Percentiles rank a stretch among this genome's conserved stretches.
phyloP scores from a whole-genome alignment of 2,888 invertebrate species.

The Phlogophora meticulosa region DNA sequence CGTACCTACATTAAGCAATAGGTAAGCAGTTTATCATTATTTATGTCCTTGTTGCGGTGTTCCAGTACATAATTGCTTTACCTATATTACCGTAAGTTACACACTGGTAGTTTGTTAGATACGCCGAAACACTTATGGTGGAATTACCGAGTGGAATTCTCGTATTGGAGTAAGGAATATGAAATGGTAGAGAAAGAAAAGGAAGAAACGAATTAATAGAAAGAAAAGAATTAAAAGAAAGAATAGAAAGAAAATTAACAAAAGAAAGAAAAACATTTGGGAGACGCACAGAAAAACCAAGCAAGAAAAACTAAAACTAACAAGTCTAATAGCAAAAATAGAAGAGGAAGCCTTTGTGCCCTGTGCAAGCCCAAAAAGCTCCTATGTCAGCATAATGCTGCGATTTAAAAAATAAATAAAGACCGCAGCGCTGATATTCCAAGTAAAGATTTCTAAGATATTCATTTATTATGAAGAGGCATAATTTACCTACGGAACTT shows the following conservation, averaged over 20 bases:
- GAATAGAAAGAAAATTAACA: too few species aligned
- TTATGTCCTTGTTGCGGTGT: conserved; percentile 50
- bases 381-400: too few species aligned
- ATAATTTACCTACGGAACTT: conserved; percentile 2
- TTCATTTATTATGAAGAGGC: conserved; percentile 2
- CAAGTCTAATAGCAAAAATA: too few species aligned
- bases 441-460: neutral
- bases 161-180: conserved; percentile 28
- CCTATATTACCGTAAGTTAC: conserved; percentile 52
- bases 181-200: conserved; percentile 14
- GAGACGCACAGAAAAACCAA: too few species aligned
- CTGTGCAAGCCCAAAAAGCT: too few species aligned
- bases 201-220: too few species aligned
- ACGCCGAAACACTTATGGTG: conserved; percentile 37
- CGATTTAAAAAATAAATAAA: too few species aligned
- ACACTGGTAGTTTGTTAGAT: conserved; percentile 51
- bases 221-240: too few species aligned
- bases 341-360: too few species aligned
- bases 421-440: too few species aligned
- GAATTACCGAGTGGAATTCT: conserved; percentile 40
- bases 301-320: too few species aligned
- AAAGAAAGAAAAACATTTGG: too few species aligned
- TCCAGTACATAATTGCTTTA: conserved; percentile 52
- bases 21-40: conserved; percentile 52
- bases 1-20: conserved; percentile 39